phyloP scores from a whole-genome alignment of 2,113 vertebrate species.

The Rhagologus leucostigma region DNA sequence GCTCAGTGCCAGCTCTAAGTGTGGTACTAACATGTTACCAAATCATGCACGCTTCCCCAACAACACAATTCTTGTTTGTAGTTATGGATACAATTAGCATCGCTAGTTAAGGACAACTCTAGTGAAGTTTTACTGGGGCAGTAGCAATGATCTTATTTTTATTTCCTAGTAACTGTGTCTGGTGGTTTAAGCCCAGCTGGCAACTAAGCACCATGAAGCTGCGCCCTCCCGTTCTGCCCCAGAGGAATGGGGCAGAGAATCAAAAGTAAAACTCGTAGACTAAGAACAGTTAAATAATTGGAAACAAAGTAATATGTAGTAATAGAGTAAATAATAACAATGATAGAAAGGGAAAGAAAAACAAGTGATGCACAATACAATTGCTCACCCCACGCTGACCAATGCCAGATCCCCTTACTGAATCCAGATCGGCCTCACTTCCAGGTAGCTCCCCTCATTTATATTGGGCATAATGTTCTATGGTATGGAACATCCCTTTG shows the following conservation, averaged over 20 bases:
- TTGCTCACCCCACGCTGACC: neutral
- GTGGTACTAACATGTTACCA: fast-evolving
- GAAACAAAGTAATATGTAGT: neutral
- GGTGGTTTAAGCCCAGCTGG: neutral
- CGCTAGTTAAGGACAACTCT: neutral
- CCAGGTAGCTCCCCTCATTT: neutral
- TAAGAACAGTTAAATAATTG: neutral
- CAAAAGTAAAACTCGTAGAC: neutral
- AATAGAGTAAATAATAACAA: neutral
- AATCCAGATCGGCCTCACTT: neutral
- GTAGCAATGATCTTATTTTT: neutral
- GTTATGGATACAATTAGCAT: fast-evolving
- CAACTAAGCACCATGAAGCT: neutral
- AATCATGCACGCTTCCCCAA: fast-evolving
- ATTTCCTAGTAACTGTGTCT: neutral
- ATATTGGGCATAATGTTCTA: neutral
- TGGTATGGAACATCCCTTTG: neutral
- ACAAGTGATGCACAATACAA: neutral
- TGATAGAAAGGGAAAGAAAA: neutral
- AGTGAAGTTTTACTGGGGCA: neutral
- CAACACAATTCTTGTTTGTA: fast-evolving
- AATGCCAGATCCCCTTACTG: neutral
- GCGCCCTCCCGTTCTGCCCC: neutral
- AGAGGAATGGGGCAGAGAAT: neutral
- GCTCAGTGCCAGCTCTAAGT: neutral